phyloP scores from a whole-genome alignment of 2,797 vertebrate genomes.

The Lagorchestes hirsutus region DNA sequence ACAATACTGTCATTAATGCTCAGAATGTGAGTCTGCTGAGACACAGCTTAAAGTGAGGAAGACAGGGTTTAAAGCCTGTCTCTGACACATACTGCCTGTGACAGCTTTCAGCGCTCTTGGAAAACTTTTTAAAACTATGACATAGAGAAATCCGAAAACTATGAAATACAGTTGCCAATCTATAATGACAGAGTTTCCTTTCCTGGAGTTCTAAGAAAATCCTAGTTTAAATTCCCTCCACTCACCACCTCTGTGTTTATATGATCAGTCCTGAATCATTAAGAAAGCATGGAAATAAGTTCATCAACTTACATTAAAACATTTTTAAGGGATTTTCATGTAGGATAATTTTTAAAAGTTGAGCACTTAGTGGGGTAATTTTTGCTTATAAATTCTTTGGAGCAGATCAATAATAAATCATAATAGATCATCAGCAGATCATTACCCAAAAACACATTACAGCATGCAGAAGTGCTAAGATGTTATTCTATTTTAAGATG shows the following conservation, averaged over 20 bases:
- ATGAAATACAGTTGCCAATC: neutral
- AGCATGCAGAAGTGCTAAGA: neutral
- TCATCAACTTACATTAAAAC: neutral
- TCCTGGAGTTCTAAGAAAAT: neutral
- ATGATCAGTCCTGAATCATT: neutral
- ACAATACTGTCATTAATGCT: neutral
- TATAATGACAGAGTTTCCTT: neutral
- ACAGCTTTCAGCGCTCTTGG: neutral
- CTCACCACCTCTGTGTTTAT: neutral
- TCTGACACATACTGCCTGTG: neutral
- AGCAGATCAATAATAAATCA: neutral
- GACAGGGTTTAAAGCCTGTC: neutral
- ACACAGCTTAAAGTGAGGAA: neutral
- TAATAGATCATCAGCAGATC: neutral
- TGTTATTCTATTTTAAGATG: neutral
- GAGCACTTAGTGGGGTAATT: neutral
- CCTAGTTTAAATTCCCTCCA: neutral
- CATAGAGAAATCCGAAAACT: neutral
- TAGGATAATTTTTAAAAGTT: neutral
- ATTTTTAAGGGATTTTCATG: neutral
- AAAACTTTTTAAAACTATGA: neutral
- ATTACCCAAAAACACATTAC: neutral
- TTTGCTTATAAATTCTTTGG: neutral
- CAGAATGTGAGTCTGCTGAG: neutral
- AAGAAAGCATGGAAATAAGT: neutral